phyloP scores from a whole-genome alignment of 1,140 invertebrate genomes.

The Sinella curviseta region DNA sequence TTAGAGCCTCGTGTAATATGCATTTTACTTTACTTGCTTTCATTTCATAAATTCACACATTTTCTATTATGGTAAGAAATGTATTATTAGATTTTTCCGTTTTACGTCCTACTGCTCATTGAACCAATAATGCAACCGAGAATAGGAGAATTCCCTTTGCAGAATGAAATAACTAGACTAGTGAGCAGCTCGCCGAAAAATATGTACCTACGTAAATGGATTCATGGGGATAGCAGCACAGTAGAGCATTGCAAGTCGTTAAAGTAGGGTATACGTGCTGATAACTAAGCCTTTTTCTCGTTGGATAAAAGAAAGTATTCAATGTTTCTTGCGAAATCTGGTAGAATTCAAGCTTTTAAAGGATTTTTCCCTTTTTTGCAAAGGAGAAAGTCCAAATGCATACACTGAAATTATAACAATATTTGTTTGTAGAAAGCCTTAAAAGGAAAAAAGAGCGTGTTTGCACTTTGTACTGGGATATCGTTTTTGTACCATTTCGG shows the following conservation, averaged over 20 bases:
- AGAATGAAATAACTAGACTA: no score
- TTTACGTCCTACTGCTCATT: background rate
- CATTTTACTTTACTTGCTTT: background rate
- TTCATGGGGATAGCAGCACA: no score
- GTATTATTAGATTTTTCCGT: background rate
- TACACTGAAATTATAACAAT: background rate
- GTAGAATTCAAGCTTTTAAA: background rate
- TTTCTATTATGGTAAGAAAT: background rate
- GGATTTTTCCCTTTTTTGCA: background rate
- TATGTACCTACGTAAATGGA: no score
- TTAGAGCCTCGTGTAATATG: no score
- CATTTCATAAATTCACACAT: background rate
- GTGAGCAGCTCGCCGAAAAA: no score
- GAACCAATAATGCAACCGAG: background rate
- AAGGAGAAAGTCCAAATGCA: background rate
- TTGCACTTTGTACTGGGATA: background rate
- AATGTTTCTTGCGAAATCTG: background rate
- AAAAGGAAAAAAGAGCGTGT: background rate
- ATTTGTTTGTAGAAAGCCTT: background rate
- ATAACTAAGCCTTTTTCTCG: background rate
- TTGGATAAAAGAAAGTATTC: background rate
- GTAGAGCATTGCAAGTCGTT: no score
- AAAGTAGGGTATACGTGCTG: background rate
- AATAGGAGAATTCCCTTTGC: no score
- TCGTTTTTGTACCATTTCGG: no score